phyloP scores from a whole-genome alignment of 1,140 invertebrate genomes.

The Agrilus planipennis region DNA sequence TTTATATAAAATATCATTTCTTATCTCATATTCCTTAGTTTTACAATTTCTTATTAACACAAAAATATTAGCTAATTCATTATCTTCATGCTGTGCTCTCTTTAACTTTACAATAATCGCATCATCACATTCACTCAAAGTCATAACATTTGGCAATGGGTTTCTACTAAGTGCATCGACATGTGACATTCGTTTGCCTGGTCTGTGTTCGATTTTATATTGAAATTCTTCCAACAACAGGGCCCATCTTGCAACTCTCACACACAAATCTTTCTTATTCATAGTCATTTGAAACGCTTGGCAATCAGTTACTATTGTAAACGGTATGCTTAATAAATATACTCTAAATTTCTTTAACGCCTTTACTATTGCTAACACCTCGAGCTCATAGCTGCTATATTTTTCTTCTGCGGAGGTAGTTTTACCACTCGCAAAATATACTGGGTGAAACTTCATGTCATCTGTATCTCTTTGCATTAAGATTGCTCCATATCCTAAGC shows the following conservation, averaged over 20 bases:
- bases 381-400: slow-evolving; percentile 34
- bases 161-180: slow-evolving; percentile 17
- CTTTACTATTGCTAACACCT: slow-evolving; percentile 37
- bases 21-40: too few species aligned
- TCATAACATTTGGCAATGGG: too few species aligned
- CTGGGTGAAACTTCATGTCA: slow-evolving; percentile 17
- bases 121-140: too few species aligned
- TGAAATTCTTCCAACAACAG: slow-evolving; percentile 25
- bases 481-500: slow-evolving; percentile 14
- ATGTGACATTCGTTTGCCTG: slow-evolving; percentile 10
- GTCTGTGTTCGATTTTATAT: slow-evolving; percentile 26
- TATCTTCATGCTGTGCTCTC: too few species aligned
- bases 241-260: slow-evolving; percentile 30
- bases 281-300: slow-evolving; percentile 14
- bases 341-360: slow-evolving; percentile 34
- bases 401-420: slow-evolving; percentile 30
- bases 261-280: slow-evolving; percentile 25
- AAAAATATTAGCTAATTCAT: too few species aligned
- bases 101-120: too few species aligned
- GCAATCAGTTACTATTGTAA: slow-evolving; percentile 36
- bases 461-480: slow-evolving; percentile 26
- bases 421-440: slow-evolving; percentile 32
- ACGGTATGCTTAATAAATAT: too few species aligned
- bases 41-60: too few species aligned
- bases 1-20: too few species aligned